phyloP scores from a whole-genome alignment of 2,113 vertebrate species.

The Ptychochromis oligacanthus region DNA sequence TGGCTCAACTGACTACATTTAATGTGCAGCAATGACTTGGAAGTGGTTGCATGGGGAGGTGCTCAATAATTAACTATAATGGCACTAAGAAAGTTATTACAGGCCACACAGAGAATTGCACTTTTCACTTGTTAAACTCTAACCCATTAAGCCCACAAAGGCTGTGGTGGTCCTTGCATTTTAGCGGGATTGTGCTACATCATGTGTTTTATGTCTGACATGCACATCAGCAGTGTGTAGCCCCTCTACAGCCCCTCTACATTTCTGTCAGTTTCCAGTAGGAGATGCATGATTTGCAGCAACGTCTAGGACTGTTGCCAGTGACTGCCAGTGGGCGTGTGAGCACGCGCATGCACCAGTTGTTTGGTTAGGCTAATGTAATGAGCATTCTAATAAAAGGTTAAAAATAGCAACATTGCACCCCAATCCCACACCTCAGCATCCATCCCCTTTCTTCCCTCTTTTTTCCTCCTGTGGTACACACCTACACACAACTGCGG shows the following conservation, averaged over 20 bases:
- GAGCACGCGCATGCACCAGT: slow-evolving; percentile 28
- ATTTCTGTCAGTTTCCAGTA: slow-evolving; percentile 28
- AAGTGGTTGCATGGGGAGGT: slow-evolving; percentile 19
- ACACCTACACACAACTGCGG: slow-evolving; percentile 39
- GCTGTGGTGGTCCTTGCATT: background rate
- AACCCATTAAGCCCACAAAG: slow-evolving; percentile 23
- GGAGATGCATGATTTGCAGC: slow-evolving; percentile 36
- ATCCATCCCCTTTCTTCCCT: background rate
- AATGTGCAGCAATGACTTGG: slow-evolving; percentile 37
- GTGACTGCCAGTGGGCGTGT: slow-evolving; percentile 21
- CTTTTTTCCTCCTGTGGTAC: slow-evolving; percentile 11
- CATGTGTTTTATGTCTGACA: slow-evolving; percentile 15
- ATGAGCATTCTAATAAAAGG: slow-evolving; percentile 67
- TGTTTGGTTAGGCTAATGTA: slow-evolving; percentile 67
- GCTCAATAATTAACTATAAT: slow-evolving; percentile 53
- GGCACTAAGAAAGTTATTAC: background rate
- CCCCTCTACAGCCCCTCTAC: slow-evolving; percentile 7
- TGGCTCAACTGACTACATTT: slow-evolving; percentile 39
- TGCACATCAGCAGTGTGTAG: background rate
- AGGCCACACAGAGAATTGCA: slow-evolving; percentile 7
- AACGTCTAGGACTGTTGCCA: slow-evolving; percentile 44
- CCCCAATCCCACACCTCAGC: background rate
- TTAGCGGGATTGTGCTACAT: slow-evolving; percentile 1
- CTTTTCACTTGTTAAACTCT: slow-evolving; percentile 14
- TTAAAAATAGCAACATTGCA: slow-evolving; percentile 59